These are phyloP conservation scores for Diglossa cyanea DNA, from an alignment of 2,797 vertebrate genomes.

Conservation along the genomic window DNA sequence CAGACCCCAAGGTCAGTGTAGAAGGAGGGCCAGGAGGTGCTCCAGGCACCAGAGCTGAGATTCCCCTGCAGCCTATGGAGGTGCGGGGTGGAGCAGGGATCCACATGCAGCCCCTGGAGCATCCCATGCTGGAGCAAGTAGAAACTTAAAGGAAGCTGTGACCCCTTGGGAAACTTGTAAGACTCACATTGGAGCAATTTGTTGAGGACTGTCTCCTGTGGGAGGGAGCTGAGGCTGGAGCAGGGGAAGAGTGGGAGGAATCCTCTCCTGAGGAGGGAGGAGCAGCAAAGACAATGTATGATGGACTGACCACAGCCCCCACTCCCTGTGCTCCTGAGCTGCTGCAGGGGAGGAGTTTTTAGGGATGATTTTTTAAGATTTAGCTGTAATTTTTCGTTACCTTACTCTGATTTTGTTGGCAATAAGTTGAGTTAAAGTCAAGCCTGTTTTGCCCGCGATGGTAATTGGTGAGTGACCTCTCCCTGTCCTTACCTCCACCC, in stretches of 20 bases:
- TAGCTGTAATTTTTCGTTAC: neutral
- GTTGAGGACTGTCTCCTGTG: neutral
- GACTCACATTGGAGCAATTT: neutral
- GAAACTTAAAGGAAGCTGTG: neutral
- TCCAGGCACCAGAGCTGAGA: accelerated
- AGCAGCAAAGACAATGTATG: neutral
- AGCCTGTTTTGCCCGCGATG: neutral
- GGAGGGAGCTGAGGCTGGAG: neutral
- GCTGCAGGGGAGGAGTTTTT: neutral
- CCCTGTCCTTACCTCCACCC: neutral
- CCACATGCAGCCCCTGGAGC: neutral
- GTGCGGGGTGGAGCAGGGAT: accelerated
- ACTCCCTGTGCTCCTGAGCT: neutral
- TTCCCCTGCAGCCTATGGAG: neutral
- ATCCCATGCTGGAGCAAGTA: neutral
- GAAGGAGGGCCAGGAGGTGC: neutral
- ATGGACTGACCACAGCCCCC: neutral
- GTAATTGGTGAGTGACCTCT: neutral
- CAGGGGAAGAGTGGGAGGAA: neutral
- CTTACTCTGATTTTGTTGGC: neutral
- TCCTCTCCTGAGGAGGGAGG: neutral
- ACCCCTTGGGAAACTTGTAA: neutral
- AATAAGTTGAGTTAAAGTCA: neutral
- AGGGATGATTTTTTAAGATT: neutral
- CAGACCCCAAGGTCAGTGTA: neutral